phyloP scores from a whole-genome alignment of 2,113 vertebrate genomes.

The Trematocara unimaculatum region DNA sequence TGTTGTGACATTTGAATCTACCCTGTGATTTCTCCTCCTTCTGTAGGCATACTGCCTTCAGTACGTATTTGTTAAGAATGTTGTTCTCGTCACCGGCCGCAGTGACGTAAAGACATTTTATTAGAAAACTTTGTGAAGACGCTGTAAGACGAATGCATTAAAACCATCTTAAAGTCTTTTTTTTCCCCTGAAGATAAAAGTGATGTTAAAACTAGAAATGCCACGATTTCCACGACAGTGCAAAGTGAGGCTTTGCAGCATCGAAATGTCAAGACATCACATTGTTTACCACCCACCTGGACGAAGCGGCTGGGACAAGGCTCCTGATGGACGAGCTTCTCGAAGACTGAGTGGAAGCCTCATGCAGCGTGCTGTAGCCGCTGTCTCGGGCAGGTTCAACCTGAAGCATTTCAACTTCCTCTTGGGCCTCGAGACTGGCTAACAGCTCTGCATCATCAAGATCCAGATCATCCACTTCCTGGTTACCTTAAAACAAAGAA shows the following conservation, averaged over 20 bases:
- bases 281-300: conserved; percentile 38
- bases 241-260: not conserved
- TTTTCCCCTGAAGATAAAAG: not conserved
- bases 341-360: conserved; percentile 1
- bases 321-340: conserved; percentile 28
- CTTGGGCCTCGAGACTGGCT: conserved; percentile 78
- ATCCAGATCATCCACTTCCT: conserved; percentile 59
- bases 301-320: not conserved
- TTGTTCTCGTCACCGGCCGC: not conserved
- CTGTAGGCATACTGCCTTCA: not conserved
- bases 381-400: conserved; percentile 62
- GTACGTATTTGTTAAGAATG: not conserved
- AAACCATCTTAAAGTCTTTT: not conserved
- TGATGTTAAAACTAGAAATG: not conserved
- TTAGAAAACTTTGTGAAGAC: not conserved
- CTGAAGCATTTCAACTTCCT: conserved; percentile 53
- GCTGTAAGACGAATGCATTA: not conserved
- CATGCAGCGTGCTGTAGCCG: conserved; percentile 66
- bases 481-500: conserved; percentile 11
- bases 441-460: conserved; percentile 85
- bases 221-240: not conserved
- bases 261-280: conserved; percentile 1
- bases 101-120: not conserved
- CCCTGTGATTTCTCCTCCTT: not conserved
- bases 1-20: not conserved